phyloP scores from a whole-genome alignment of 2,888 invertebrate species.

The Drosophila aldrichi region DNA sequence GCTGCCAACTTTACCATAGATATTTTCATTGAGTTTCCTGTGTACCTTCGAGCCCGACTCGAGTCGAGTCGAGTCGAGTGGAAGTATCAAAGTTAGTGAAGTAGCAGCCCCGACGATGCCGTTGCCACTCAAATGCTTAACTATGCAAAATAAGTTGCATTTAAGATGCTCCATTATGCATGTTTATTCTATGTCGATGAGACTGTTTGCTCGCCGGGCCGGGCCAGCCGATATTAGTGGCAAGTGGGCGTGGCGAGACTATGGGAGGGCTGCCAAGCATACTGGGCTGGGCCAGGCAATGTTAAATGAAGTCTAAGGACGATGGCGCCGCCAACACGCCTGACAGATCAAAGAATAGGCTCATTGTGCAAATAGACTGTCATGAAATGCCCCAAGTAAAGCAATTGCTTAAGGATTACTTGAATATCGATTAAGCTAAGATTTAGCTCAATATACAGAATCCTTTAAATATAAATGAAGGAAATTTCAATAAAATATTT shows the following conservation, averaged over 20 bases:
- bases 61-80: constrained; percentile 60
- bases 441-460: background rate
- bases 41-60: constrained; percentile 48
- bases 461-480: background rate
- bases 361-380: background rate
- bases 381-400: background rate
- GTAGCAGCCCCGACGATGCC: constrained; percentile 55
- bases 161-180: constrained; percentile 83
- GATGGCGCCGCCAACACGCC: constrained; percentile 33
- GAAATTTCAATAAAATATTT: background rate
- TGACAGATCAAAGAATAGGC: constrained; percentile 55
- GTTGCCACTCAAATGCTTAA: constrained; percentile 80
- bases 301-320: constrained; percentile 57
- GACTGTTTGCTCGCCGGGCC: constrained; percentile 55
- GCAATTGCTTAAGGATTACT: background rate
- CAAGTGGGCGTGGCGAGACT: constrained; percentile 3
- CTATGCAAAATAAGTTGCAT: constrained; percentile 83
- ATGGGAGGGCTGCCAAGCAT: constrained; percentile 38
- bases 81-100: constrained; percentile 80
- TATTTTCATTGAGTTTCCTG: constrained; percentile 77
- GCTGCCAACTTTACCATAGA: constrained; percentile 66
- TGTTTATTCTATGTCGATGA: constrained; percentile 80
- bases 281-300: constrained; percentile 41
- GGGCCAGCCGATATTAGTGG: constrained; percentile 34
- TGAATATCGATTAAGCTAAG: too few species aligned